Percentiles rank a stretch among this genome's conserved stretches.
Evolutionary conservation across 2,888 invertebrate genomes (phyloP).

Genomic region (Xanthia togata): DNA sequence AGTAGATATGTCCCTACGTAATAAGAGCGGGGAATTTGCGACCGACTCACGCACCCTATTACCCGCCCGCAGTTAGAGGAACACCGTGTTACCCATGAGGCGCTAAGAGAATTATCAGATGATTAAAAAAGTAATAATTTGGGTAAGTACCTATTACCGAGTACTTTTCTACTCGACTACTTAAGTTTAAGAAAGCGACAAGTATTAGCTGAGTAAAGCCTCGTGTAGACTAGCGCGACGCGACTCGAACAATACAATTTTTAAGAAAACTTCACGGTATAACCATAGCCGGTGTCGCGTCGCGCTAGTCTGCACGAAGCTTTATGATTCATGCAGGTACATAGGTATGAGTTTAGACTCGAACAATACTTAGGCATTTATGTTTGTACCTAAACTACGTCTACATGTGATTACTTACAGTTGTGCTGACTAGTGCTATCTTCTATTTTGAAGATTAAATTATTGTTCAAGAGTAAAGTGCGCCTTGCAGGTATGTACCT

Average conservation of each 20-base stretch:
- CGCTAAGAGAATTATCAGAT: not conserved
- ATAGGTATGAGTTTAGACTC: not conserved
- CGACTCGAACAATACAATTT: no score
- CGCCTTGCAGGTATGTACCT: conserved; percentile 13
- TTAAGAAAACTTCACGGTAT: no score
- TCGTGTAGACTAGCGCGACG: no score
- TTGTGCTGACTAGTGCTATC: not conserved
- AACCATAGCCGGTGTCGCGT: no score
- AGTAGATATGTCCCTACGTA: not conserved
- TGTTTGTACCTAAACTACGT: not conserved
- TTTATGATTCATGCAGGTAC: not conserved
- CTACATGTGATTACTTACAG: not conserved
- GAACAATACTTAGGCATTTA: not conserved
- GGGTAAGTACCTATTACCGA: not conserved
- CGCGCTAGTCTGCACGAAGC: no score
- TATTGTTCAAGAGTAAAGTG: conserved; percentile 4
- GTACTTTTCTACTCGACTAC: not conserved
- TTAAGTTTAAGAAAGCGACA: not conserved
- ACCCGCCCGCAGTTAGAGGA: not conserved
- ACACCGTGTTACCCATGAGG: not conserved
- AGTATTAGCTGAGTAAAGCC: not conserved
- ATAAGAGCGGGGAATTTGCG: not conserved
- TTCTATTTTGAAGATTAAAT: not conserved
- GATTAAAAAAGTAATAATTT: not conserved
- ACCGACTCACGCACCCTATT: not conserved